Evolutionary conservation across 2,888 invertebrate genomes (phyloP).

Genomic region (Patella depressa): DNA sequence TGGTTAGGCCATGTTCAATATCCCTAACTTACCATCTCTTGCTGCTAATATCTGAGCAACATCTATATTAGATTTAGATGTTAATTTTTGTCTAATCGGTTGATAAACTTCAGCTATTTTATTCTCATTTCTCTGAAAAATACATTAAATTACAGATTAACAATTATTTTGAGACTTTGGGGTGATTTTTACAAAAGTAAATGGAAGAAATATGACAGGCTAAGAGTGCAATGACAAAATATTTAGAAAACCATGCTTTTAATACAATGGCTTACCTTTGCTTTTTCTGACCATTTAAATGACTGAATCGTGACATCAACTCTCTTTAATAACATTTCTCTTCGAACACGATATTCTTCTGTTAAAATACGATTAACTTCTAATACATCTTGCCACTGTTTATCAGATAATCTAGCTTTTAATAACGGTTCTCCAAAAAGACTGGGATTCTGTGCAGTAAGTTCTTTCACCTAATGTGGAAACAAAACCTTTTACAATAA

Average conservation of each 20-base stretch:
- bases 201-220: no score
- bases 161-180: no score
- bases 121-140: conserved; percentile 78
- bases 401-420: conserved; percentile 79
- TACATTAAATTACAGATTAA: not conserved
- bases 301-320: conserved; percentile 97
- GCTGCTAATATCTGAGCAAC: conserved; percentile 88
- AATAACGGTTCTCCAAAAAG: conserved; percentile 85
- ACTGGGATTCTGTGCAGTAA: conserved; percentile 70
- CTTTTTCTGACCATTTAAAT: conserved; percentile 78
- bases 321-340: conserved; percentile 90
- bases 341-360: conserved; percentile 85
- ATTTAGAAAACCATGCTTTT: no score
- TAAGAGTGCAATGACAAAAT: no score
- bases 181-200: no score
- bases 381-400: conserved; percentile 86
- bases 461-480: conserved; percentile 57
- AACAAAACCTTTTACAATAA: not conserved
- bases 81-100: conserved; percentile 67
- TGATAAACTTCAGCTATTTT: conserved; percentile 70
- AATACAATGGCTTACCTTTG: conserved; percentile 75
- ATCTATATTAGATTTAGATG: conserved; percentile 78
- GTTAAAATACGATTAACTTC: conserved; percentile 81
- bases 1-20: not conserved
- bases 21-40: conserved; percentile 76